Evolutionary conservation across 2,797 vertebrate species (phyloP).

Genomic region (Eurystomus glaucurus): DNA sequence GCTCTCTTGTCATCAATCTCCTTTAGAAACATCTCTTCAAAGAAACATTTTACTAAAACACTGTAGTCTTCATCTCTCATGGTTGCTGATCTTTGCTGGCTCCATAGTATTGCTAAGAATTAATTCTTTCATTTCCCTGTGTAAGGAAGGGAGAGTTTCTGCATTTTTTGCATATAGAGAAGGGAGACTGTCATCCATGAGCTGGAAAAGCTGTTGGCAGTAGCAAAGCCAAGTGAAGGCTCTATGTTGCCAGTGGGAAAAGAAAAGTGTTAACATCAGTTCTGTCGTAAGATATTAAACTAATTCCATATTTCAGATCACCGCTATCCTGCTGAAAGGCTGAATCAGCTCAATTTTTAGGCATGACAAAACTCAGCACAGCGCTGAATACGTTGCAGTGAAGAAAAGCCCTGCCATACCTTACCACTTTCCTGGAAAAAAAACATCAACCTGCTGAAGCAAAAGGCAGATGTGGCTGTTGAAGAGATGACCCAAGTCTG

Average conservation of each 20-base stretch:
- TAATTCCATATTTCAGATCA: background rate
- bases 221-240: background rate
- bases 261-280: conserved; percentile 15
- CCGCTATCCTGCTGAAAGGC: background rate
- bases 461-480: background rate
- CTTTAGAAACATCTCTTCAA: conserved; percentile 44
- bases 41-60: conserved; percentile 30
- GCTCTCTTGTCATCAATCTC: conserved; percentile 35
- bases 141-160: background rate
- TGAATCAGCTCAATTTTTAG: background rate
- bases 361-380: background rate
- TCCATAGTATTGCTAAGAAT: background rate
- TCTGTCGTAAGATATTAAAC: conserved; percentile 30
- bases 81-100: background rate
- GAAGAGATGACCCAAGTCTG: background rate
- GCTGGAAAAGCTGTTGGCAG: conserved; percentile 21
- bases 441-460: background rate
- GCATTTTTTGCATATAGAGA: background rate
- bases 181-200: background rate
- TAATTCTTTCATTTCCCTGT: background rate
- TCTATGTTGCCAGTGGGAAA: background rate
- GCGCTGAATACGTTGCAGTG: fast-evolving
- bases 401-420: background rate
- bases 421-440: background rate
- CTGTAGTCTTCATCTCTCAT: background rate